A percentile compares a stretch with the other conserved stretches of the same genome.
Conservation (phyloP, 64 coral and sea anemone species). For the Actinia equina region DNA sequence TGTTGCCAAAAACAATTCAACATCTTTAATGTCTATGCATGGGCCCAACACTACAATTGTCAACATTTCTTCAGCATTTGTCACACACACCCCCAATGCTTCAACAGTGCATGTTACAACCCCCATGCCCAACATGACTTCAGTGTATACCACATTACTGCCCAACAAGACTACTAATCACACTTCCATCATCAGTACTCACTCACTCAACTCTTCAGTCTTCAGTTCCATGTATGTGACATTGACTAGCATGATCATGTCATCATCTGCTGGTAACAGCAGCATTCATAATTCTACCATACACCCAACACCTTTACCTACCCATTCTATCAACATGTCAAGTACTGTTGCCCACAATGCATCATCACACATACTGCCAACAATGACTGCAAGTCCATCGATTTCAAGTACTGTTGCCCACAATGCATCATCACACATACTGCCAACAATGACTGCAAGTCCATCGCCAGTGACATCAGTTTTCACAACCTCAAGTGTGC, state of each 20-base stretch:
- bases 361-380: background rate
- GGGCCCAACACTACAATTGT: background rate
- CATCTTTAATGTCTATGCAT: background rate
- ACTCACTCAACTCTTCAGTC: background rate
- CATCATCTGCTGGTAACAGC: background rate
- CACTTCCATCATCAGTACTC: background rate
- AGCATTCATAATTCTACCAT: background rate
- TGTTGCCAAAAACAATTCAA: background rate
- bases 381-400: background rate
- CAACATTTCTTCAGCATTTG: background rate
- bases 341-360: background rate
- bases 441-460: background rate
- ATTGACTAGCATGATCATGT: background rate
- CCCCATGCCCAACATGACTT: background rate
- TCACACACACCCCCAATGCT: background rate
- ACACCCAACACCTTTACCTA: background rate
- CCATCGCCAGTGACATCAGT: background rate
- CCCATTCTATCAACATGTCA: background rate
- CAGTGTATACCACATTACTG: background rate
- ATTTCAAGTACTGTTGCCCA: background rate
- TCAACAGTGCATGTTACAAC: background rate
- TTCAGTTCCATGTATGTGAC: background rate
- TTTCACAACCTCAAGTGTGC: background rate
- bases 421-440: background rate
- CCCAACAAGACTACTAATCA: background rate